Evolutionary conservation across 2,113 vertebrate genomes (phyloP), one percentile per base, ranked within the genome.

Genomic region (Candoia aspera): DNA sequence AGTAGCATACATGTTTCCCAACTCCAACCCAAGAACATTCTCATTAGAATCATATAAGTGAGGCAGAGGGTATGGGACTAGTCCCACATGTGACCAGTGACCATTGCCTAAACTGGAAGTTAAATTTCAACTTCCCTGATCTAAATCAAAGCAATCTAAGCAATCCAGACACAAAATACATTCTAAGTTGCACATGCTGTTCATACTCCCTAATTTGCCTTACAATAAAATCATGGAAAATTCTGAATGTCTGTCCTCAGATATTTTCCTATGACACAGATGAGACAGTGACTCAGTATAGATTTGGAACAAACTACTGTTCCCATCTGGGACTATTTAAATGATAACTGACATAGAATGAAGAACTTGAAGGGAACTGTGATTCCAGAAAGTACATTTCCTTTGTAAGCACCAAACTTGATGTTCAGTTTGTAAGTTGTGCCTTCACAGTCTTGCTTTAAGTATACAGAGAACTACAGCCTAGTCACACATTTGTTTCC

Each of bases 341-440:
- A 79, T 55, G 53, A 86, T 79, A 94, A 73, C 92, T 87, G 84
- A 83, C 59, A 1, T 13, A 37, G 92, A 94, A 90, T 84, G 93
- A 37, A 90, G 1, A 0, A 92, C 37, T 59, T 89, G 37, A 88
- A 57, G 8, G 11, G 88, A 95, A 59, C 2, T 24, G 68, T n/a
- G 60, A 29, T 29, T 57, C 11, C 83, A 19, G 0, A 33, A 93
- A 29, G 23, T 57, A 0, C 19, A 84, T 93, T 83, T 89, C 60
- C 73, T 54, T 21, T 8, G 49, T 91, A 95, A 4, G 26, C 54
- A 49, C 57, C 87, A 87, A 53, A 54, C 92, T 23, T 42, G 49
- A 84, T 23, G n/a, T 8, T 46, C 29, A 24, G 12, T 86, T 6
- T 53, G 33, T 21, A 17, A 42, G 8, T 79, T 79, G 33, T 21